Evolutionary conservation across 1,140 invertebrate genomes (phyloP), one percentile per base, ranked within the genome.

Genomic region (Scaptomyza montana): DNA sequence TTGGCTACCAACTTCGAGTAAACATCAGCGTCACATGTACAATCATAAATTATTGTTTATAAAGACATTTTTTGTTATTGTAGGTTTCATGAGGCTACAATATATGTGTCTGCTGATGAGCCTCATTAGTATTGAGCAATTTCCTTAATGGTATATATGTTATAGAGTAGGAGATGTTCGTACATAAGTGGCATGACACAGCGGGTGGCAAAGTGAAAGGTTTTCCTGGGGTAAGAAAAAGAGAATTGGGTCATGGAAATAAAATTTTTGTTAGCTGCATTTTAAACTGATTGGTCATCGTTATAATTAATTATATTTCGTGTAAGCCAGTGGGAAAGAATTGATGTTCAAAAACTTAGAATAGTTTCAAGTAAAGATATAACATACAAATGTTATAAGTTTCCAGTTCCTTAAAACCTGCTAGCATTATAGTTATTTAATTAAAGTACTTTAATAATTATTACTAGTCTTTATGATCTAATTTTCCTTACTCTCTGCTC

Each of bases 121-220:
- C 54, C 41, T n/a, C 70, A 73, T 67, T 68, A 68, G 51, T 62
- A 60, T 67, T 66, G 49, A 55, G 45, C 51, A 55, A 68, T 73
- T 73, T 73, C 49, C 49, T 41, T 36, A 51, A 30, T 19, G 16
- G 10, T 21, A 57, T 51, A 7, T 10, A 36, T 36, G 33, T 36
- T 36, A 9, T 36, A 33, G 7, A 33, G 30, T 36, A 36, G 33
- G 33, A 36, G 33, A 36, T 36, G 33, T 43, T 4, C 2, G 39
- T 5, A 43, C 39, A 43, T 3, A 43, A 53, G 49, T 45, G 69
- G 47, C 54, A 28, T 55, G 25, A 7, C 69, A 10, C 69, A 66
- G 69, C 69, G 63, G 55, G 69, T 36, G 25, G 39, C 19, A 4
- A 9, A 60, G 70, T 73, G 64, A 73, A 73, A 73, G 70, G 53